phyloP scores from a whole-genome alignment of 2,797 vertebrate species.

The Syngnathus acus region DNA sequence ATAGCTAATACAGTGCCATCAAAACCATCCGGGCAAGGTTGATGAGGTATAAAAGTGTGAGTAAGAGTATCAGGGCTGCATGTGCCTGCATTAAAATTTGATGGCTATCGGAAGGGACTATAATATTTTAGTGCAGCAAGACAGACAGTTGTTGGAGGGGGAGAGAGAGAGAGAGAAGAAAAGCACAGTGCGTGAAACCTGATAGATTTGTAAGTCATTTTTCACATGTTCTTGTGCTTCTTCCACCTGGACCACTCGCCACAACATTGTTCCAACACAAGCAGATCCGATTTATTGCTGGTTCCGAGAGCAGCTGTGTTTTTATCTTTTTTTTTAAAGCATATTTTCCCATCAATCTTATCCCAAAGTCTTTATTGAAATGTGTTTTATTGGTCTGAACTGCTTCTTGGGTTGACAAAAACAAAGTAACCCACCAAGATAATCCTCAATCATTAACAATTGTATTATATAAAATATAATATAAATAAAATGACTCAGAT shows the following conservation, averaged over 20 bases:
- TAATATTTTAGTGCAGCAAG: slow-evolving; percentile 7
- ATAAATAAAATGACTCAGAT: not conserved
- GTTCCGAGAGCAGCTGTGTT: slow-evolving; percentile 29
- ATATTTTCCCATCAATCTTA: slow-evolving; percentile 6
- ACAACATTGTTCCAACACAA: slow-evolving; percentile 53
- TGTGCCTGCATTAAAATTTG: not conserved
- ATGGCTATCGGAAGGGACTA: not conserved
- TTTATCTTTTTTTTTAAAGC: slow-evolving; percentile 7
- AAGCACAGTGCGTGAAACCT: not conserved
- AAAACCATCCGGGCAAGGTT: slow-evolving; percentile 14
- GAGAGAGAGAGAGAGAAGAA: not conserved
- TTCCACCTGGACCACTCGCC: slow-evolving; percentile 50
- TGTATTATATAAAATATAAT: not conserved
- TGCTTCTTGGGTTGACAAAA: not conserved
- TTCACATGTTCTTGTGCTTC: slow-evolving; percentile 55
- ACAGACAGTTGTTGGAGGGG: slow-evolving; percentile 1
- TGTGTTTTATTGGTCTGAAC: not conserved
- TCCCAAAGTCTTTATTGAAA: not conserved
- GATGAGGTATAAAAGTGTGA: slow-evolving; percentile 29
- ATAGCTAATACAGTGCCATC: slow-evolving; percentile 51
- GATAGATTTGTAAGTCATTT: slow-evolving; percentile 44
- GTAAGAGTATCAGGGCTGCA: slow-evolving; percentile 22
- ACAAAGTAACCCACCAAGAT: not conserved
- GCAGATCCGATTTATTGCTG: slow-evolving; percentile 51
- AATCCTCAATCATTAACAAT: not conserved